Conservation (phyloP, 2,888 invertebrate species). For the Sinhomidia bicolor region DNA sequence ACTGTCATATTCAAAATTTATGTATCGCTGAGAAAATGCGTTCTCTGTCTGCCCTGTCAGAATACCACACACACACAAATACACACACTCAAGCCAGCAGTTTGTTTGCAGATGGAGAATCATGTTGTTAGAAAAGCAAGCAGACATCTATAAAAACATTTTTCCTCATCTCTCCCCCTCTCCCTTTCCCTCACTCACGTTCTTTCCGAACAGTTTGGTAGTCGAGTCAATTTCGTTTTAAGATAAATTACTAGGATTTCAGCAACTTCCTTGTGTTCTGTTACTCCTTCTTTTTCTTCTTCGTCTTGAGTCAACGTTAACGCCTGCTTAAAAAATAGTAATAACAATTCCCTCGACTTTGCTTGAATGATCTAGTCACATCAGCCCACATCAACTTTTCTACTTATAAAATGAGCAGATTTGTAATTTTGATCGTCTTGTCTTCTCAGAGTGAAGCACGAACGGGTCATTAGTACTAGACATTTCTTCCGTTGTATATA, state of each 20-base stretch:
- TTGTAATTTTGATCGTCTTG: constrained; percentile 52
- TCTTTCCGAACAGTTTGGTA: constrained; percentile 49
- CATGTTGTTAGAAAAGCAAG: constrained; percentile 9
- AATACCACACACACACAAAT: too few relatives aligned
- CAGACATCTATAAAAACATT: neutral
- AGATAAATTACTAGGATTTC: constrained; percentile 66
- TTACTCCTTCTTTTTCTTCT: neutral
- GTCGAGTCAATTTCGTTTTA: constrained; percentile 57
- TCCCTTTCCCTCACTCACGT: too few relatives aligned
- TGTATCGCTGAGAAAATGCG: constrained; percentile 27
- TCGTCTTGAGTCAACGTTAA: neutral
- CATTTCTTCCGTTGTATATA: neutral
- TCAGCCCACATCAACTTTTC: neutral
- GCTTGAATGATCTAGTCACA: neutral
- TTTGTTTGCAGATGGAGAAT: neutral
- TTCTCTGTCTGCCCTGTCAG: neutral
- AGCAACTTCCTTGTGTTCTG: constrained; percentile 14
- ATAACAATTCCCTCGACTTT: constrained; percentile 51
- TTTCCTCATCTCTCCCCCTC: constrained; percentile 5
- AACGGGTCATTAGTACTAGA: neutral
- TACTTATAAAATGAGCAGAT: constrained; percentile 47
- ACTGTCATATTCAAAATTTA: constrained; percentile 67
- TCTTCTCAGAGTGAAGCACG: constrained; percentile 39
- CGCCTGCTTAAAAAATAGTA: constrained; percentile 3
- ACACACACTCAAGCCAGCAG: too few relatives aligned